Evolutionary conservation across 1,140 invertebrate species (phyloP), one percentile per base, ranked within the genome.

Genomic region (Procambarus virginalis): DNA sequence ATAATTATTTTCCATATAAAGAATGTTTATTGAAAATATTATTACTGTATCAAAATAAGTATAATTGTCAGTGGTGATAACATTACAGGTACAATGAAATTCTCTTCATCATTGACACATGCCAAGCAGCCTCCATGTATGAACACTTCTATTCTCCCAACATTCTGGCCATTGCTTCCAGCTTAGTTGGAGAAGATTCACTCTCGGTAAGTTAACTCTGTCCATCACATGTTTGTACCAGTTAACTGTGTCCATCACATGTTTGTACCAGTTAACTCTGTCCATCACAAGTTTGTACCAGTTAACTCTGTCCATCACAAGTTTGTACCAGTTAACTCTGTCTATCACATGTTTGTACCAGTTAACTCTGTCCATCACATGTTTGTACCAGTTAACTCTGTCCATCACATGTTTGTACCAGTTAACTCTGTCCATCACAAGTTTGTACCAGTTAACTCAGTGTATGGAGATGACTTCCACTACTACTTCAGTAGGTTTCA

Each of bases 91-190:
- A 99, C 93, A 97, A 99, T 95, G 98, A 99, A 94, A 96, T 99
- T 92, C 97, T 99, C 91, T 99, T 99, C 93, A 99, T 99, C 95
- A 98, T 99, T 91, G 99, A 99, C 94, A 99, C 99, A 49, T 99
- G 99, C 93, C 99, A 99, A 95, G 99, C 99, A 45, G 98, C 98
- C 84, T 99, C 99, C 0, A 98, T 99, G 97, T 99, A 99, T 94
- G 97, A 98, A 93, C 97, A 97, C 92, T 98, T 99, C 94, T 99
- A 99, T 94, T 99, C 99, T 14, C 99, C 99, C 20, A 99, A 99
- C 94, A 98, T 99, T 92, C 94, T 99, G 85, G 98, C 98, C 58
- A 97, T 99, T 49, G 98, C 98, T 46, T 99, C 98, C 92, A 99
- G 98, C 95, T 95, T 99, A 92, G 98, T 99, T 58, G 99, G 98